A percentile compares a stretch with the other conserved stretches of the same genome.
These are phyloP conservation scores for Heliconius cydno DNA, from an alignment of 2,888 invertebrate species.

Conservation along the genomic window DNA sequence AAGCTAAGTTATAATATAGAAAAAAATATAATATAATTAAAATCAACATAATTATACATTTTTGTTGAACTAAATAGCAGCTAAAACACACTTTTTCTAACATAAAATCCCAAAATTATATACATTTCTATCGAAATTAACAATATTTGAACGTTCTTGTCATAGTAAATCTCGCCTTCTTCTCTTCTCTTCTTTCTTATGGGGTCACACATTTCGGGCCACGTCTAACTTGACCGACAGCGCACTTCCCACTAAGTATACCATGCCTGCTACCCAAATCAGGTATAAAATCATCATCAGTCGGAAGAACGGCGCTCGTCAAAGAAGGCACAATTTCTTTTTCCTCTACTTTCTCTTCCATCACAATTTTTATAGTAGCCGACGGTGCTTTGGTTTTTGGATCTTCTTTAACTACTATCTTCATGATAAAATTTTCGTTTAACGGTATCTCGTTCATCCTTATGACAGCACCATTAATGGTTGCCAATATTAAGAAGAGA, in stretches of 20 bases:
- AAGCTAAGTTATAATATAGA: neutral
- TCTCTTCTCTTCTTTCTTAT: neutral
- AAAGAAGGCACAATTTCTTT: neutral
- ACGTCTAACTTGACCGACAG: slow-evolving; percentile 32
- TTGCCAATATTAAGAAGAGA: slow-evolving; percentile 20
- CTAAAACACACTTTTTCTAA: neutral
- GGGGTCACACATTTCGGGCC: slow-evolving; percentile 32
- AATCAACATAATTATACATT: neutral
- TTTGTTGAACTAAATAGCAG: slow-evolving; percentile 7
- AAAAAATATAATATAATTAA: neutral
- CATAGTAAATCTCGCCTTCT: too few relatives aligned
- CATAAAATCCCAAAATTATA: neutral
- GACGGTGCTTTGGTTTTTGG: slow-evolving; percentile 15
- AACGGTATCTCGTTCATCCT: slow-evolving; percentile 42
- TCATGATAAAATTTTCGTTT: slow-evolving; percentile 36
- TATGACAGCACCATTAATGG: slow-evolving; percentile 42
- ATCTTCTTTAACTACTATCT: slow-evolving; percentile 41
- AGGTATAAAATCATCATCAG: slow-evolving; percentile 28
- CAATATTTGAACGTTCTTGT: too few relatives aligned
- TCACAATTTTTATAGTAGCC: slow-evolving; percentile 38
- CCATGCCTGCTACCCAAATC: slow-evolving; percentile 30
- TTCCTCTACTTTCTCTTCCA: slow-evolving; percentile 3
- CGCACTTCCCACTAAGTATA: slow-evolving; percentile 27
- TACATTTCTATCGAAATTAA: too few relatives aligned
- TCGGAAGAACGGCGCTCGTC: slow-evolving; percentile 25